A percentile compares a stretch with the other conserved stretches of the same genome.
Evolutionary conservation across 2,888 invertebrate species (phyloP).

Genomic region (Phyllotreta striolata): DNA sequence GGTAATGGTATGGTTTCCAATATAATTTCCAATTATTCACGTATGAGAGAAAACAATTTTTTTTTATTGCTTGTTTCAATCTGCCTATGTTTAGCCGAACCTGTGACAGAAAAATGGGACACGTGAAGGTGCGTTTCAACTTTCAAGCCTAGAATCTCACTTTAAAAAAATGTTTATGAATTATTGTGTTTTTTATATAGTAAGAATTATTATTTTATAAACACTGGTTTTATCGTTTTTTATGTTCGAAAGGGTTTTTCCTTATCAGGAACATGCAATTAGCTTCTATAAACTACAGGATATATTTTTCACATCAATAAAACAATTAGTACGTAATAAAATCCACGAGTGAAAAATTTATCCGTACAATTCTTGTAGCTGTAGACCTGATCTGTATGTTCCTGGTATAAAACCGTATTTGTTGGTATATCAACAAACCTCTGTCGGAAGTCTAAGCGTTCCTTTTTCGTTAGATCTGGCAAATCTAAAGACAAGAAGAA

Average conservation of each 20-base stretch:
- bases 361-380: neutral
- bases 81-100: constrained; percentile 59
- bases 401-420: constrained; percentile 22
- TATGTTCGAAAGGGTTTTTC: constrained; percentile 24
- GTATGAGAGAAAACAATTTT: constrained; percentile 29
- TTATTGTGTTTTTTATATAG: constrained; percentile 34
- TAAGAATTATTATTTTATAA: constrained; percentile 26
- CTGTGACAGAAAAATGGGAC: constrained; percentile 49
- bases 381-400: constrained; percentile 23
- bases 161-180: constrained; percentile 24
- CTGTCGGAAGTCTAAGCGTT: neutral
- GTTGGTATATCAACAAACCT: neutral
- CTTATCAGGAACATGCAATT: constrained; percentile 28
- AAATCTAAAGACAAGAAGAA: constrained; percentile 61
- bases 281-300: constrained; percentile 3
- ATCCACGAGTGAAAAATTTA: neutral
- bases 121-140: constrained; percentile 58
- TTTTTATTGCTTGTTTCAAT: constrained; percentile 49
- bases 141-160: constrained; percentile 49
- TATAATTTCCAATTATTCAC: constrained; percentile 41
- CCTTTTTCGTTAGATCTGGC: constrained; percentile 49
- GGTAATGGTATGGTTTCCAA: constrained; percentile 55
- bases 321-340: neutral
- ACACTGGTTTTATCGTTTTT: constrained; percentile 34
- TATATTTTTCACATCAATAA: constrained; percentile 4